phyloP scores from a whole-genome alignment of 2,113 vertebrate genomes.

The Brevimyrus niger region DNA sequence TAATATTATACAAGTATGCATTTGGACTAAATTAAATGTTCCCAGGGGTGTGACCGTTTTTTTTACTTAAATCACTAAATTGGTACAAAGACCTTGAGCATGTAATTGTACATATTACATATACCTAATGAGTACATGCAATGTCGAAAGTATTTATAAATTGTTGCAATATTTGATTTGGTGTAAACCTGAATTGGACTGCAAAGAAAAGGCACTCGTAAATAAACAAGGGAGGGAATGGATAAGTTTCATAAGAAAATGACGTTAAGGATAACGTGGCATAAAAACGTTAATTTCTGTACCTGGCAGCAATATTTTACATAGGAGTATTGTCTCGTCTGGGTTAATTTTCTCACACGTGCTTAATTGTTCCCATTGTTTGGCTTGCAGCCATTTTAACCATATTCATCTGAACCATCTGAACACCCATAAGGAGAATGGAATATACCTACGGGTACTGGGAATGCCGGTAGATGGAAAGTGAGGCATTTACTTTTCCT shows the following conservation, averaged over 20 bases:
- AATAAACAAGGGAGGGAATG: neutral
- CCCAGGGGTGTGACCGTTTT: neutral
- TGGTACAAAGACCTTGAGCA: neutral
- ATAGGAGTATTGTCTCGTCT: neutral
- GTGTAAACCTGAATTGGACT: neutral
- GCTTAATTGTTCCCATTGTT: constrained; percentile 7
- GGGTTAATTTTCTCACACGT: neutral
- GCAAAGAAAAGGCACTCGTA: neutral
- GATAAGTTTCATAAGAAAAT: neutral
- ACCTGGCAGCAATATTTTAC: neutral
- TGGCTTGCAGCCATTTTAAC: constrained; percentile 14
- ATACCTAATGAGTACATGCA: neutral
- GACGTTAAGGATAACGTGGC: neutral
- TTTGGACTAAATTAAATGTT: neutral
- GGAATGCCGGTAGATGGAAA: neutral
- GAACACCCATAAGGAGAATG: neutral
- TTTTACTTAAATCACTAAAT: neutral
- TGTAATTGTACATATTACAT: neutral
- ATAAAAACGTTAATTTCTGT: neutral
- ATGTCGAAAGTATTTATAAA: neutral
- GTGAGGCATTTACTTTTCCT: neutral
- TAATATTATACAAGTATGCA: neutral
- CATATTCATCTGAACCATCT: neutral
- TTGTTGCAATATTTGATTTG: neutral
- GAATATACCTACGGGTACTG: neutral